Evolutionary conservation across 1,140 invertebrate species (phyloP), one percentile per base, ranked within the genome.

Genomic region (Cydia fagiglandana): DNA sequence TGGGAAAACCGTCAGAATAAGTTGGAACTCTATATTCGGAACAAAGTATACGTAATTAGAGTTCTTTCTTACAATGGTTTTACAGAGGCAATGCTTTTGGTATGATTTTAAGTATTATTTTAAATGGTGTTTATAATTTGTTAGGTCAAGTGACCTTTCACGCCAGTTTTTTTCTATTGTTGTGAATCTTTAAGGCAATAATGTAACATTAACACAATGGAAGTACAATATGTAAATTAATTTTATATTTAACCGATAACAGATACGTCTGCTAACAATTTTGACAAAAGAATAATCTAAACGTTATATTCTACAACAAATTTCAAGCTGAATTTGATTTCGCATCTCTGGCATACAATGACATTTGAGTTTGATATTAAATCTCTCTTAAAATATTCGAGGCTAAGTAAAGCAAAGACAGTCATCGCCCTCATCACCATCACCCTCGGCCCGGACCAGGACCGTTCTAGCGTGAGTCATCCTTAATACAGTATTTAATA

Each of bases 101-200:
- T 61, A 10, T 61, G 17, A 10, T 61, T 24, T 17, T n/a, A 61
- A 17, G 53, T 61, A 2, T 13, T 24, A 24, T 70, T 5, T 41
- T 70, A 70, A 70, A 30, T 66, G 30, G 28, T 34, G 28, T 66
- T 13, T 66, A 66, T 68, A 34, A 68, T 68, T 68, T 38, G 66
- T 45, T 70, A 38, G 15, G 9, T 9, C 66, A 38, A 66, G 34
- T 70, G 66, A 70, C 66, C 66, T 70, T 70, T 70, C 17, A 41
- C 66, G 66, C 28, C 34, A 17, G 28, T 34, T 70, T 70, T 68
- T 64, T 68, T 70, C 34, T 70, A 70, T 70, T 70, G 66, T 70
- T 70, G 30, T 70, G 30, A 17, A 70, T 61, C 56, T 41, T 70
- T 45, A 13, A 70, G 24, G 66, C 38, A 38, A 10, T 70, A 70